Evolutionary conservation across 37 sponge, comb jelly and placozoan genomes (phyloP), one percentile per base, ranked within the genome.

Genomic region (Corticium candelabrum): DNA sequence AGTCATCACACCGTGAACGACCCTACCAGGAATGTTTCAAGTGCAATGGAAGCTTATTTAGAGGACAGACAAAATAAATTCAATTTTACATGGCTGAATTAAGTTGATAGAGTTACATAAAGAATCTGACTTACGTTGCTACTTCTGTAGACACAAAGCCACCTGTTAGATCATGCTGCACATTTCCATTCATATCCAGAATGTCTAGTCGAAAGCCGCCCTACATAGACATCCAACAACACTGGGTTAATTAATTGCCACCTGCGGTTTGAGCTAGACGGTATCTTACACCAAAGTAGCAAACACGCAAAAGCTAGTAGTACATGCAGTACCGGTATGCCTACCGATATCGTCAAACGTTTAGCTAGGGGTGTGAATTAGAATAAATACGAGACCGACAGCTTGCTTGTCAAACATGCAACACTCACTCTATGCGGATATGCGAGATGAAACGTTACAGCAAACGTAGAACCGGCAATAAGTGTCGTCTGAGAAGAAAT

Each of bases 341-440:
- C n/a, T n/a, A n/a, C n/a, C n/a, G n/a, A n/a, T n/a, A n/a, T n/a
- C n/a, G n/a, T n/a, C n/a, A n/a, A n/a, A n/a, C n/a, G n/a, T n/a
- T n/a, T n/a, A n/a, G n/a, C n/a, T n/a, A n/a, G n/a, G n/a, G n/a
- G n/a, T n/a, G n/a, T n/a, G n/a, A n/a, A n/a, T n/a, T n/a, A n/a
- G n/a, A n/a, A n/a, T n/a, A n/a, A n/a, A n/a, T n/a, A n/a, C n/a
- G n/a, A n/a, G n/a, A n/a, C n/a, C n/a, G n/a, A n/a, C n/a, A n/a
- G n/a, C 62, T 50, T 50, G 62, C 62, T 27, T 27, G 21, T 50
- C 21, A 21, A 2, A 41, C 62, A 27, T 21, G 11, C 62, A 21
- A 50, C 62, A 77, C 86, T 85, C 27, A 86, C 86, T 41, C 83
- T 68, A 77, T 87, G 87, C 1, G 87, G 87, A 38, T 83, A 87